These are phyloP conservation scores for Willisornis vidua DNA, from an alignment of 2,113 vertebrate genomes.

Conservation along the genomic window DNA sequence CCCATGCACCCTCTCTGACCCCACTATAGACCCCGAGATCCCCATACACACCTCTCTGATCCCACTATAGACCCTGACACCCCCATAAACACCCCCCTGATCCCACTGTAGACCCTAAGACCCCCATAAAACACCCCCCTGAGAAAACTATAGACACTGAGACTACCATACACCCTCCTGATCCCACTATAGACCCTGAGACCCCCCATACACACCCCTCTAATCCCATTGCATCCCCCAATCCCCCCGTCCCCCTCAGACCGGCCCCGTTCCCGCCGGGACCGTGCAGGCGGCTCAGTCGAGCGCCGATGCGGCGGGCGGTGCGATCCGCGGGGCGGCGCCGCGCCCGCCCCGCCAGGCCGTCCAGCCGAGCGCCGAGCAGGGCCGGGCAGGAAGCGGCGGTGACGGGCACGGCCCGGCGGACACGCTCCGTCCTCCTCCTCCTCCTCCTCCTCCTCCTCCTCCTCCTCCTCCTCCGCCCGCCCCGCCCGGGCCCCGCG, in stretches of 20 bases:
- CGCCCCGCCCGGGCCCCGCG: not conserved
- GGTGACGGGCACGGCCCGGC: too few species aligned
- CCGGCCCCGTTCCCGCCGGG: too few species aligned
- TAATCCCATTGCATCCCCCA: too few species aligned
- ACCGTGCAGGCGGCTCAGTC: not conserved
- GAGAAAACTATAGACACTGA: not conserved
- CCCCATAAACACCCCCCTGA: not conserved
- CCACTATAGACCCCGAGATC: not conserved
- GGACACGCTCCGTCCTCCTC: too few species aligned
- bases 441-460: too few species aligned
- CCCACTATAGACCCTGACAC: accelerated
- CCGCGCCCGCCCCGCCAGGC: too few species aligned
- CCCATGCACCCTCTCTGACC: too few species aligned
- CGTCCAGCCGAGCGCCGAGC: constrained; percentile 3
- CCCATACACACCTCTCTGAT: not conserved
- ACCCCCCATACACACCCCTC: too few species aligned
- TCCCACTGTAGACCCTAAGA: accelerated
- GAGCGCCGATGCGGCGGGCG: too few species aligned
- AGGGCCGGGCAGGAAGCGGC: constrained; percentile 27
- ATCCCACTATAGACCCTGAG: accelerated
- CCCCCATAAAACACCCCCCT: not conserved
- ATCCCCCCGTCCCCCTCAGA: too few species aligned
- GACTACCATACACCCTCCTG: not conserved
- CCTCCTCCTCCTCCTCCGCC: too few species aligned
- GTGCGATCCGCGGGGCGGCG: not conserved